Conservation (phyloP, 1,140 invertebrate species). For the Drosophila hydei region DNA sequence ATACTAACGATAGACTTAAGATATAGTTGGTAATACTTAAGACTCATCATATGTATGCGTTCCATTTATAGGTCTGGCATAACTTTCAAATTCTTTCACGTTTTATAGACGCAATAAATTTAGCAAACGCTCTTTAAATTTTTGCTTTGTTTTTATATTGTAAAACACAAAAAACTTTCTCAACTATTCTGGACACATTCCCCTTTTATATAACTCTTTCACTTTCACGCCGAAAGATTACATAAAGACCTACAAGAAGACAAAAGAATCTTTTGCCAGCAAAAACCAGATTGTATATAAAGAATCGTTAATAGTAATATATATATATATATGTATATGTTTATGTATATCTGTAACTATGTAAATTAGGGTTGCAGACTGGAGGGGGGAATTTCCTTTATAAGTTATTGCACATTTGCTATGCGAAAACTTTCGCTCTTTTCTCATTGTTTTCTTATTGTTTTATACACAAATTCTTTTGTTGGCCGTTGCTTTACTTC, state of each 20-base stretch:
- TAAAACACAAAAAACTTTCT: conserved; percentile 48
- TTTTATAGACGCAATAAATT: conserved; percentile 19
- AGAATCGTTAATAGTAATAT: conserved; percentile 1
- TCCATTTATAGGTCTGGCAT: conserved; percentile 16
- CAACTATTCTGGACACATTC: conserved; percentile 46
- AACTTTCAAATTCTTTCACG: conserved; percentile 14
- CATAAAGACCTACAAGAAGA: conserved; percentile 40
- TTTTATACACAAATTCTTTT: conserved; percentile 45
- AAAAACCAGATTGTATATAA: conserved; percentile 6
- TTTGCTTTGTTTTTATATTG: conserved; percentile 6
- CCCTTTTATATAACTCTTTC: conserved; percentile 45
- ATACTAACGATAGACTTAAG: conserved; percentile 44
- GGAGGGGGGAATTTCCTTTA: conserved; percentile 20
- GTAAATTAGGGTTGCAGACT: conserved; percentile 17
- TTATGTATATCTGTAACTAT: conserved; percentile 17
- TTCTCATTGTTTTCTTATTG: conserved; percentile 19
- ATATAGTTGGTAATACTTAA: conserved; percentile 37
- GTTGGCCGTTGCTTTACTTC: conserved; percentile 52
- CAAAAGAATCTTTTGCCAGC: conserved; percentile 49
- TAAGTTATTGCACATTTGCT: conserved; percentile 67
- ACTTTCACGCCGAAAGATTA: conserved; percentile 47
- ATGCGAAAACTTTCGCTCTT: conserved; percentile 69
- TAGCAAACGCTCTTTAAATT: conserved; percentile 5
- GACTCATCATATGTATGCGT: conserved; percentile 41
- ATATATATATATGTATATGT: not conserved